Percentiles rank a stretch among this genome's conserved stretches.
Conservation (phyloP, 2,888 invertebrate genomes). For the Dryobota labecula region DNA sequence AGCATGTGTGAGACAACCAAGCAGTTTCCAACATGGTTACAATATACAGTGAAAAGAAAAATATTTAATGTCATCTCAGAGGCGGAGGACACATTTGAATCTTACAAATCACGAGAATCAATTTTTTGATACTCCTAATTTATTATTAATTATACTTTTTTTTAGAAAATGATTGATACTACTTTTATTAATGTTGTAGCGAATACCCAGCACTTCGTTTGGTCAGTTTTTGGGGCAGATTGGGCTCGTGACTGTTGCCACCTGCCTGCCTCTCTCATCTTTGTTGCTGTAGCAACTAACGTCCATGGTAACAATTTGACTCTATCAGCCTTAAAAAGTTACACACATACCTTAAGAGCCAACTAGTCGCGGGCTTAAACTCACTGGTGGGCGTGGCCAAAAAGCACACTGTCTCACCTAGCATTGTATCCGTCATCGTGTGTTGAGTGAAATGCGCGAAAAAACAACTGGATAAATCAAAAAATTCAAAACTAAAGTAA, state of each 20-base stretch:
- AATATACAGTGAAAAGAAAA: conserved; percentile 67
- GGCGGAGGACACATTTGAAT: conserved; percentile 66
- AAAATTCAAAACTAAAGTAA: too few relatives aligned
- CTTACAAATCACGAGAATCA: conserved; percentile 63
- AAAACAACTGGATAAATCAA: too few relatives aligned
- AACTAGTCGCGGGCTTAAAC: too few relatives aligned
- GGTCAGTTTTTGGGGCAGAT: not conserved
- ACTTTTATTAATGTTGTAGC: conserved; percentile 1
- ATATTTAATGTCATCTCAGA: conserved; percentile 65
- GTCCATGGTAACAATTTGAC: not conserved
- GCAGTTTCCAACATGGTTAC: conserved; percentile 65
- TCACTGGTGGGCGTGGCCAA: too few relatives aligned
- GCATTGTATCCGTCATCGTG: too few relatives aligned
- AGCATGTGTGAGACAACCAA: conserved; percentile 68
- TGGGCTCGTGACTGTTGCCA: not conserved
- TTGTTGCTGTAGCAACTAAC: not conserved
- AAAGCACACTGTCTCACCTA: too few relatives aligned
- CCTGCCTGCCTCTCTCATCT: too few relatives aligned
- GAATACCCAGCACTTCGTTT: not conserved
- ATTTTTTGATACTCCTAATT: conserved; percentile 53
- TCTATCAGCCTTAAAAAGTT: too few relatives aligned
- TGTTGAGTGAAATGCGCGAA: too few relatives aligned
- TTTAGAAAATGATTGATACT: conserved; percentile 11
- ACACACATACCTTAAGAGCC: too few relatives aligned
- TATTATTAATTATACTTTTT: conserved; percentile 30